A percentile compares a stretch with the other conserved stretches of the same genome.
Conservation (phyloP, 92 coral and sea anemone genomes). For the Epizoanthus scotinus region DNA sequence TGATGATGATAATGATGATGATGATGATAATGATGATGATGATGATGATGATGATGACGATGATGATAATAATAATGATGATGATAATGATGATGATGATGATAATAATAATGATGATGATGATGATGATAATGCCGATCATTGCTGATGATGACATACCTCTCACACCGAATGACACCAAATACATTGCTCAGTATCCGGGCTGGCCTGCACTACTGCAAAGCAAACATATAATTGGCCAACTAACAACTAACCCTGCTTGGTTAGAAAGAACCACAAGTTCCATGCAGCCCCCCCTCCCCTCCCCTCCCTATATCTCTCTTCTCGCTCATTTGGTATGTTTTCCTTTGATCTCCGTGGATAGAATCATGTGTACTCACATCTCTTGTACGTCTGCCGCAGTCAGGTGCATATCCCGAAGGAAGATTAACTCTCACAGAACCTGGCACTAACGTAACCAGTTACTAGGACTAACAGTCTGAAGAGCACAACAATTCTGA, state of each 20-base stretch:
- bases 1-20: too few relatives aligned
- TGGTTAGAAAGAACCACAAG: too few relatives aligned
- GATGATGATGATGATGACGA: not conserved
- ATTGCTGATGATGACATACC: not conserved
- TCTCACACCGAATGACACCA: not conserved
- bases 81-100: not conserved
- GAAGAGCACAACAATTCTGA: not conserved
- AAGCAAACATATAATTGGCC: too few relatives aligned
- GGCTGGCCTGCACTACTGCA: too few relatives aligned
- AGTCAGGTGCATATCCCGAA: constrained; percentile 76
- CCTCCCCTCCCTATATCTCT: too few relatives aligned
- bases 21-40: not conserved
- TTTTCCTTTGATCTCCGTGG: too few relatives aligned
- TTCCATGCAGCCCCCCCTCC: too few relatives aligned
- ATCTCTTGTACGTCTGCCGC: constrained; percentile 59
- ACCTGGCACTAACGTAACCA: constrained; percentile 8
- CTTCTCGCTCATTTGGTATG: too few relatives aligned
- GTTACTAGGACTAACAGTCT: not conserved
- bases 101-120: not conserved
- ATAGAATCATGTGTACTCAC: constrained; percentile 44
- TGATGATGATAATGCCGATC: not conserved
- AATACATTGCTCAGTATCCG: not conserved
- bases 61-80: not conserved
- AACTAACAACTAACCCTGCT: too few relatives aligned
- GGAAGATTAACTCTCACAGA: constrained; percentile 31